Evolutionary conservation across 2,888 invertebrate genomes (phyloP), one percentile per base, ranked within the genome.

Genomic region (Mimas tiliae): DNA sequence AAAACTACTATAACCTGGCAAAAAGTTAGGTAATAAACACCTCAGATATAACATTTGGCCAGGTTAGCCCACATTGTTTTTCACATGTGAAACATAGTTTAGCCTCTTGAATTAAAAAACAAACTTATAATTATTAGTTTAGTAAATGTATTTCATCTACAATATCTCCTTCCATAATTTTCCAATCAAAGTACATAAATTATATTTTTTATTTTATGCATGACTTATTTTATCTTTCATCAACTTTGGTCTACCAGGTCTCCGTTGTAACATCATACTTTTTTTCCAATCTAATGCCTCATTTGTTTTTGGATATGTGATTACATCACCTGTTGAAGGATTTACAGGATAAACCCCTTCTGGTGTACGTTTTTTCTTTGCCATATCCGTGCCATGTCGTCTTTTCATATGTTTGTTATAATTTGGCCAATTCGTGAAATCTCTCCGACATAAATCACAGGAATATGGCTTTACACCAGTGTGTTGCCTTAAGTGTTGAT

Each of bases 351-450:
- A 88, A 0, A 85, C 72, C 0, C 88, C 89, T 1, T 89, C 90
- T 0, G 93, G 91, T 0, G 94, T 87, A 11, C 78, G 83, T 69
- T 81, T 88, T 70, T 79, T 88, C 68, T 85, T 89, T 0, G 87
- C 75, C 76, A 83, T 85, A 48, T 87, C 82, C 67, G 78, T 94
- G n/a, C 95, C 95, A 73, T 96, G 96, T 27, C 95, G 90, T n/a
- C 96, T 89, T 84, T 96, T 96, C 96, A 96, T 96, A 77, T 96
- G 96, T 77, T 96, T 96, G 78, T 96, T 96, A 76, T 96, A 96
- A 87, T 96, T 96, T 0, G 96, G 95, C 96, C 96, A 96, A 83
- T 96, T 96, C 0, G 96, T 96, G 74, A 96, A 96, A 74, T 96
- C 83, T 12, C 83, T 73, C 74, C 95, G 94, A 78, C 96, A 97